Evolutionary conservation across 2,888 invertebrate species (phyloP), one percentile per base, ranked within the genome.

Genomic region (Apocheima hispidaria): DNA sequence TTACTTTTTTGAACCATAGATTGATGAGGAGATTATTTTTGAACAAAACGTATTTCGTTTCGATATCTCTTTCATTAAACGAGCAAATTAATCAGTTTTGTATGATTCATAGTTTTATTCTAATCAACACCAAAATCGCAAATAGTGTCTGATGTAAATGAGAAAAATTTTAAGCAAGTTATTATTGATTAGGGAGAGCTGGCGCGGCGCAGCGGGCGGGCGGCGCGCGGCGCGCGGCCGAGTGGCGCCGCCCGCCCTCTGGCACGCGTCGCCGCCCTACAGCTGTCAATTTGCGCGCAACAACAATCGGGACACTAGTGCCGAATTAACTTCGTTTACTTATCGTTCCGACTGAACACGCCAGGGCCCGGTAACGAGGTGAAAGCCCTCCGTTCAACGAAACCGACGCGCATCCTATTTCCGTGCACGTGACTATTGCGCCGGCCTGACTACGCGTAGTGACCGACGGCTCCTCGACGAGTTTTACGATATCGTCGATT

Each of bases 261-360:
- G 64, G 60, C 72, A 63, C 67, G 70, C 72, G 67, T 60, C 72
- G 62, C 69, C 70, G 71, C 69, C 71, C 60, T 49, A 46, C 54
- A 44, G 30, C 60, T 78, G 79, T 75, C 79, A 70, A 71, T 69
- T 69, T 74, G 69, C 71, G 70, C 72, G 72, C 76, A 79, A 82
- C 80, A 81, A 83, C 78, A 78, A 80, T 77, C 81, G 79, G 75
- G 79, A 75, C 82, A 79, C 78, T 79, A 74, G 75, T 71, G 63
- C 76, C 75, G 76, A 84, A 90, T 91, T 90, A 83, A 86, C 87
- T 87, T 91, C 81, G 87, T 91, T 90, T 87, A 78, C 80, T 77
- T 75, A 83, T 83, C 82, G 84, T 85, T 82, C 83, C 79, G 74
- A 75, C 70, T 71, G 51, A 58, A 4, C 28, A 2, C 40, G 20